Percentiles rank a stretch among this genome's conserved stretches.
phyloP scores from a whole-genome alignment of 2,113 vertebrate species.

The Triplophysa siluroides region DNA sequence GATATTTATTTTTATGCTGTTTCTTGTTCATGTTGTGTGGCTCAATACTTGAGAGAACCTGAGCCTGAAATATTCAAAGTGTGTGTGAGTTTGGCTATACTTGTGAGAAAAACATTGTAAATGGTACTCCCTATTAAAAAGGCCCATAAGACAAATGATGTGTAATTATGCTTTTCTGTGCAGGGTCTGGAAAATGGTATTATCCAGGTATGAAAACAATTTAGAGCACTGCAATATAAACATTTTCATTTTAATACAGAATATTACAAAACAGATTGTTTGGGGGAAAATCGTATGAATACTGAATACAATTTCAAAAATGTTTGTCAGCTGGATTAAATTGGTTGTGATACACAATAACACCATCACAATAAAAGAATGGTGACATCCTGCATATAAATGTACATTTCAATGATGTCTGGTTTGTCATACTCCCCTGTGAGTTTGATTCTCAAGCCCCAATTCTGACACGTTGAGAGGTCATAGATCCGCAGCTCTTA shows the following conservation, averaged over 20 bases:
- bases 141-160: not conserved
- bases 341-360: not conserved
- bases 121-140: no score
- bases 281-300: not conserved
- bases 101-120: not conserved
- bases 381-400: not conserved
- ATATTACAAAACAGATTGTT: not conserved
- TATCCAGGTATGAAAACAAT: not conserved
- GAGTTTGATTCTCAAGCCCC: slow-evolving; percentile 15
- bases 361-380: not conserved
- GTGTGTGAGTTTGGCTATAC: not conserved
- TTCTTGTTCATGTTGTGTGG: not conserved
- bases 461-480: slow-evolving; percentile 2
- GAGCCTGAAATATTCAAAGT: no score
- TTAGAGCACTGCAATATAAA: no score
- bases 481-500: slow-evolving; percentile 18
- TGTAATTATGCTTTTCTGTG: not conserved
- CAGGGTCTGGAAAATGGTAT: no score
- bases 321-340: no score
- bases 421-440: not conserved
- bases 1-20: not conserved
- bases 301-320: not conserved
- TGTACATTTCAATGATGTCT: slow-evolving; percentile 23
- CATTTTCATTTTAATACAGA: not conserved
- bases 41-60: no score